Conservation (phyloP, 2,888 invertebrate species). For the Parnassius glacialis region DNA sequence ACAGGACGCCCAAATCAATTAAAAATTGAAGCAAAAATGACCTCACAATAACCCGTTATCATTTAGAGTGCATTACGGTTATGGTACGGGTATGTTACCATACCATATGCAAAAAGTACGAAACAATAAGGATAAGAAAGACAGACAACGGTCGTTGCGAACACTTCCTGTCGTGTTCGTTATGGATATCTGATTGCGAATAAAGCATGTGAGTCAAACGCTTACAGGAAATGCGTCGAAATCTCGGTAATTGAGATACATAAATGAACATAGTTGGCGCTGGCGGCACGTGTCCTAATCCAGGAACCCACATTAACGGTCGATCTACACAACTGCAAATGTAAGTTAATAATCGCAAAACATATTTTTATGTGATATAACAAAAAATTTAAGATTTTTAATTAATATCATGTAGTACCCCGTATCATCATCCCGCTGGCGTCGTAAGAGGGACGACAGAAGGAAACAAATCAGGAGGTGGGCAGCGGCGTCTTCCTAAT, state of each 20-base stretch:
- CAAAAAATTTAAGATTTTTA: no score
- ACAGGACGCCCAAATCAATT: no score
- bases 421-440: no score
- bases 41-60: constrained; percentile 17
- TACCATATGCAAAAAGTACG: constrained; percentile 20
- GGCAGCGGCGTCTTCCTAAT: no score
- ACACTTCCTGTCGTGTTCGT: constrained; percentile 44
- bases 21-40: not conserved
- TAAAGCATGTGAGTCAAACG: constrained; percentile 39
- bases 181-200: constrained; percentile 49
- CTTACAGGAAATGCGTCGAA: constrained; percentile 46
- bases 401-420: no score
- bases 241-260: constrained; percentile 45
- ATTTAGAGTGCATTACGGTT: not conserved
- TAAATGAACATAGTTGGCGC: constrained; percentile 33
- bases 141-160: constrained; percentile 23
- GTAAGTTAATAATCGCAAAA: no score
- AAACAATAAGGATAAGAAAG: constrained; percentile 26
- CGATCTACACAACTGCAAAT: no score
- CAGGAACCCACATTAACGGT: not conserved
- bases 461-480: no score
- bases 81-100: constrained; percentile 11
- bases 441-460: no score
- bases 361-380: no score
- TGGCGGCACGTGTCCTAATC: constrained; percentile 37